phyloP scores from a whole-genome alignment of 2,888 invertebrate species.

The Folsomia candida region DNA sequence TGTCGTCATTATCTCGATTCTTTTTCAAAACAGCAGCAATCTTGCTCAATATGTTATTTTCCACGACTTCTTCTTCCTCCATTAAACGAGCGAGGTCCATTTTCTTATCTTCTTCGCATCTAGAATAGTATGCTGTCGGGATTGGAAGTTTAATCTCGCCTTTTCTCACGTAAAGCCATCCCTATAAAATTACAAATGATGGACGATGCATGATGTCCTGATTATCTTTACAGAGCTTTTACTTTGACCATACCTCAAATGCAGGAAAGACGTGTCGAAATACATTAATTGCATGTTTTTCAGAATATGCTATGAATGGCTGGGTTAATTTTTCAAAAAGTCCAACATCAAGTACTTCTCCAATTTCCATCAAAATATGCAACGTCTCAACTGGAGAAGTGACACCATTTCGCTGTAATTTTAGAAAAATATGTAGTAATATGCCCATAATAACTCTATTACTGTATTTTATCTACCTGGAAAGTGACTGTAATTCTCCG shows the following conservation, averaged over 20 bases:
- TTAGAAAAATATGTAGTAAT: background rate
- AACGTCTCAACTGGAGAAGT: background rate
- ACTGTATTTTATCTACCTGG: too few relatives aligned
- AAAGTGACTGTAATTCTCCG: background rate
- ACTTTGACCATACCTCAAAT: slow-evolving; percentile 2
- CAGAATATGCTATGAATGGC: background rate
- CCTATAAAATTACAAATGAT: background rate
- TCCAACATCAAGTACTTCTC: background rate
- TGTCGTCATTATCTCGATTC: background rate
- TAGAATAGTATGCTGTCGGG: slow-evolving; percentile 25
- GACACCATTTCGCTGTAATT: background rate
- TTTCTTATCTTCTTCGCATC: slow-evolving; percentile 18
- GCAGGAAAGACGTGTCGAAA: background rate
- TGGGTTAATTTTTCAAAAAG: background rate
- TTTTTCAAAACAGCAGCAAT: slow-evolving; percentile 18
- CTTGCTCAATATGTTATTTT: slow-evolving; percentile 27
- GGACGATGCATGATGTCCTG: background rate
- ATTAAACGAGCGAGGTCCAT: background rate
- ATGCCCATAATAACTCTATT: background rate
- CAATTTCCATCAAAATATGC: background rate
- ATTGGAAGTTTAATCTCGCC: slow-evolving; percentile 9
- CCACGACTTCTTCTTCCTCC: slow-evolving; percentile 7
- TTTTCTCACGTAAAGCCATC: slow-evolving; percentile 2
- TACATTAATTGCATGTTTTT: slow-evolving; percentile 6
- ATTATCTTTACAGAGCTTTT: background rate